phyloP scores from a whole-genome alignment of 2,797 vertebrate genomes.

The Pelodytes ibericus region DNA sequence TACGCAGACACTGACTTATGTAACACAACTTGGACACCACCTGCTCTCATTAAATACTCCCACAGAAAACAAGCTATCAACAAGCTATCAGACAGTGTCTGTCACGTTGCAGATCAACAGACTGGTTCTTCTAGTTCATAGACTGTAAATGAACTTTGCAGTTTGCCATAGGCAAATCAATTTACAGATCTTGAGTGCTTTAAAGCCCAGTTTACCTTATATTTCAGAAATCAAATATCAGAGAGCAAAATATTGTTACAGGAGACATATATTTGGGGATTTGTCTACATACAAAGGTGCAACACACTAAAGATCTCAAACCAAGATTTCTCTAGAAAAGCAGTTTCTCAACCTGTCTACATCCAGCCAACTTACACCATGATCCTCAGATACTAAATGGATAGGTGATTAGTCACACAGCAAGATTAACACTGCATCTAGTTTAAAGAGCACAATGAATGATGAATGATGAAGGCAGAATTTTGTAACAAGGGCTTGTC shows the following conservation, averaged over 20 bases:
- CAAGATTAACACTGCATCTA: too few relatives aligned
- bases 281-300: too few relatives aligned
- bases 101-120: background rate
- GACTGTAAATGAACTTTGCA: background rate
- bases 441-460: too few relatives aligned
- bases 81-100: slow-evolving; percentile 1
- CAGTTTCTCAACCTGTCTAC: too few relatives aligned
- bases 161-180: background rate
- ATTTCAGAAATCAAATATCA: background rate
- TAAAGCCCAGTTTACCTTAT: background rate
- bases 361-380: too few relatives aligned
- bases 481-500: too few relatives aligned
- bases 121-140: slow-evolving; percentile 2
- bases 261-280: too few relatives aligned
- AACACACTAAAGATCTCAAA: too few relatives aligned
- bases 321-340: too few relatives aligned
- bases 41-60: slow-evolving; percentile 1
- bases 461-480: too few relatives aligned
- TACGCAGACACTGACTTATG: background rate
- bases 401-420: too few relatives aligned
- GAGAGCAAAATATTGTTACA: background rate
- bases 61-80: slow-evolving; percentile 3
- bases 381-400: too few relatives aligned
- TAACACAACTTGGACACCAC: slow-evolving; percentile 3
- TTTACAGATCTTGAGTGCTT: background rate